Evolutionary conservation across 2,888 invertebrate species (phyloP), one percentile per base, ranked within the genome.

Genomic region (Pegoplata infirma): DNA sequence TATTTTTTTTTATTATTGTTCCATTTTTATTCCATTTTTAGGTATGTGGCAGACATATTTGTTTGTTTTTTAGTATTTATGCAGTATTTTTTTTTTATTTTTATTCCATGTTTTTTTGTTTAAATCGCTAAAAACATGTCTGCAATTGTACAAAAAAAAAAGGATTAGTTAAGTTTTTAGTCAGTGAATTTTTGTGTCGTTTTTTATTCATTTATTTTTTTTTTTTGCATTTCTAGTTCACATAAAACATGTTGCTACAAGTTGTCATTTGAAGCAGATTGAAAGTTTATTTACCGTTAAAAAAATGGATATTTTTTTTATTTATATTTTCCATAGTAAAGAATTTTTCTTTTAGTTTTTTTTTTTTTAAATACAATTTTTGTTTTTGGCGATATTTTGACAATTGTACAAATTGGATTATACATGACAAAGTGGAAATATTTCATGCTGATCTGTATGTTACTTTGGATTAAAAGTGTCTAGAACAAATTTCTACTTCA

Each of bases 221-320:
- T 64, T 12, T 46, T 64, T 32, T 59, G 47, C 32, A 66, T 14
- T 67, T 67, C 66, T 61, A 67, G 67, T 72, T 67, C 56, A 72
- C 63, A 72, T 77, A 68, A 77, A 77, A 77, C 77, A 73, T 73
- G 58, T 67, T 73, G 73, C 72, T 67, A 77, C 61, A 72, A 63
- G 49, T 72, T 72, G 67, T 72, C 67, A 77, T 77, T 72, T 67
- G 28, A 63, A 72, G 55, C 56, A 73, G 63, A 77, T 77, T 67
- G 75, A 61, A 75, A 49, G 25, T 19, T 32, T 69, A n/a, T 19
- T 49, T 28, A 44, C 28, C 28, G 6, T 10, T 55, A 7, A 28
- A 1, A 36, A 36, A 36, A 12, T 10, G 23, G 6, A 58, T 51
- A 28, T 58, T 66, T 46, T 47, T 46, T 32, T 73, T 10, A 36